These are phyloP conservation scores for Fissipunctia ypsillon DNA, from an alignment of 2,888 invertebrate species.

Conservation along the genomic window DNA sequence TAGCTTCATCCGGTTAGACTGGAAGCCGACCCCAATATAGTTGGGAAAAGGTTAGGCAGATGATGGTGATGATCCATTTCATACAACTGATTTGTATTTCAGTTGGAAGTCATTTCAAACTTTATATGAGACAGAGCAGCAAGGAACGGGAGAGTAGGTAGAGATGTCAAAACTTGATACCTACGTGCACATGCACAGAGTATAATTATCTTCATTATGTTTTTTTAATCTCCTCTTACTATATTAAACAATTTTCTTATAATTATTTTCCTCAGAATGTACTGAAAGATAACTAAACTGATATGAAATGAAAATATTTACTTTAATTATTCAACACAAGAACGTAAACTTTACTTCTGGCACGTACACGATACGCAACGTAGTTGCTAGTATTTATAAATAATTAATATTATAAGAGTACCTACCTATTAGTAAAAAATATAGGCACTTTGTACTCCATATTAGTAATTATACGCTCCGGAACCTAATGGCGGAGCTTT, in stretches of 20 bases:
- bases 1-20: no score
- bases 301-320: conserved; percentile 54
- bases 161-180: neutral
- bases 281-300: conserved; percentile 37
- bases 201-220: neutral
- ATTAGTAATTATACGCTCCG: neutral
- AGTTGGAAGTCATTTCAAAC: no score
- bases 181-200: neutral
- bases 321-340: conserved; percentile 22
- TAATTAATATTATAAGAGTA: neutral
- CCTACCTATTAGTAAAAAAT: neutral
- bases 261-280: conserved; percentile 37
- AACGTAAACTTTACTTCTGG: conserved; percentile 29
- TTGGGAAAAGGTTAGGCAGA: no score
- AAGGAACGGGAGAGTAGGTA: neutral
- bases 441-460: neutral
- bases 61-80: neutral
- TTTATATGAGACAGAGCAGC: no score
- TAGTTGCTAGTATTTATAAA: conserved; percentile 10
- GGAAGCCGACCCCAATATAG: no score
- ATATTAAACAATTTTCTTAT: conserved; percentile 23
- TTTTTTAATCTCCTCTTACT: conserved; percentile 3
- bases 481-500: no score
- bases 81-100: neutral
- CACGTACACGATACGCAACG: conserved; percentile 39